Evolutionary conservation across 2,113 vertebrate genomes (phyloP).

Genomic region (Cathartes aura): DNA sequence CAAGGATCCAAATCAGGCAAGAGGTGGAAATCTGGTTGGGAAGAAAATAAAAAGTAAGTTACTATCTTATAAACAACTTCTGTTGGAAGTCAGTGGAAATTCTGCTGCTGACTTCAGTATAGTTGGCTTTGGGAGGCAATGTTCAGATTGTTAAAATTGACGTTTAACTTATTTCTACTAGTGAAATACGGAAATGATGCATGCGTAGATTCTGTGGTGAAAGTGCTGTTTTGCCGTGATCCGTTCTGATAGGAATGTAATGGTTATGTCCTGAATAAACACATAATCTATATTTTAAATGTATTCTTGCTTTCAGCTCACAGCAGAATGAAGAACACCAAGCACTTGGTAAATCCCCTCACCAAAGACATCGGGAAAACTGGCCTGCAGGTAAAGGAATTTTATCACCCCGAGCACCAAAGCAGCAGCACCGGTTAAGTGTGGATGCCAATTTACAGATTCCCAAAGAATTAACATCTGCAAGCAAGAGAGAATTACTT

Average conservation of each 20-base stretch:
- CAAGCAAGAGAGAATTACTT: conserved; percentile 94
- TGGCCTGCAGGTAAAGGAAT: conserved; percentile 84
- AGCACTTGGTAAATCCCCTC: conserved; percentile 78
- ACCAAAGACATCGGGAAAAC: conserved; percentile 85
- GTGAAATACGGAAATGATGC: background rate
- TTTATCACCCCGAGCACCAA: conserved; percentile 83
- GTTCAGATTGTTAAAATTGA: background rate
- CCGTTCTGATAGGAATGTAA: background rate
- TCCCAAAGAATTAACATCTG: conserved; percentile 90
- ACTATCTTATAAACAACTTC: background rate
- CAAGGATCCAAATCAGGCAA: conserved; percentile 83
- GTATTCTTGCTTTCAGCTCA: conserved; percentile 71
- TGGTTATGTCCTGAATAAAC: background rate
- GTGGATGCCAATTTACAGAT: conserved; percentile 97
- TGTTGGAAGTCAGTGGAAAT: background rate
- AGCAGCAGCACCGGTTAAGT: conserved; percentile 93
- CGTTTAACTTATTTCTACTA: background rate
- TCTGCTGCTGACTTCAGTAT: background rate
- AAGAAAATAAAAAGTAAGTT: conserved; percentile 94
- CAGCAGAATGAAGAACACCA: conserved; percentile 85
- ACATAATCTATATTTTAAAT: background rate
- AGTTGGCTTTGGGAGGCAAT: background rate
- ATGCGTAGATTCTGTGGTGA: background rate
- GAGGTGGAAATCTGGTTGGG: conserved; percentile 95
- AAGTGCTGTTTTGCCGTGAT: background rate